phyloP scores from a whole-genome alignment of 2,888 invertebrate species.

The Lagria hirta region DNA sequence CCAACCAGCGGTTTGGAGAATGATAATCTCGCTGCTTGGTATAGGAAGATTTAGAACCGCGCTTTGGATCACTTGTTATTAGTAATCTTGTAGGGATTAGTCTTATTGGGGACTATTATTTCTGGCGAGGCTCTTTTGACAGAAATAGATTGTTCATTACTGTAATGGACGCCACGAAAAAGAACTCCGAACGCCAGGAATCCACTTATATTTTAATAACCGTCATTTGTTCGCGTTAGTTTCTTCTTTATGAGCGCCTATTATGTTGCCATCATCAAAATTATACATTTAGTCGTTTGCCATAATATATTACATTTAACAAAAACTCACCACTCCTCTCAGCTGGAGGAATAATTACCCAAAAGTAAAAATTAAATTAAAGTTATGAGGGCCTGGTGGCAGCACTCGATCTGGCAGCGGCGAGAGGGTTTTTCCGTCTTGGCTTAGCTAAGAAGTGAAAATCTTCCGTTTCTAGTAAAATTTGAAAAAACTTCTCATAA shows the following conservation, averaged over 20 bases:
- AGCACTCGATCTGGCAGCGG: no score
- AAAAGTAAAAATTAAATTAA: no score
- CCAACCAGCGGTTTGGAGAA: constrained; percentile 16
- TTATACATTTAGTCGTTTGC: no score
- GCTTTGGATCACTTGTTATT: constrained; percentile 39
- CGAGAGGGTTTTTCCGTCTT: no score
- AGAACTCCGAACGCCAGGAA: constrained; percentile 17
- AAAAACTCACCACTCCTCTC: no score
- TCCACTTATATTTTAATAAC: constrained; percentile 21
- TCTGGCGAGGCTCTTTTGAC: constrained; percentile 32
- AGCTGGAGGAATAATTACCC: no score
- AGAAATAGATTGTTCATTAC: constrained; percentile 39
- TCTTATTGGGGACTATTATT: constrained; percentile 39
- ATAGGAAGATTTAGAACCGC: constrained; percentile 35
- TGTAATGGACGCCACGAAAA: constrained; percentile 30
- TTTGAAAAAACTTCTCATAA: no score
- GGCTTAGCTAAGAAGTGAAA: no score
- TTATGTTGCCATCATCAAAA: constrained; percentile 10
- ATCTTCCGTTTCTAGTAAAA: no score
- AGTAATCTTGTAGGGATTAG: constrained; percentile 38
- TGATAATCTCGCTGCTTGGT: constrained; percentile 27
- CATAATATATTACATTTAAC: no score
- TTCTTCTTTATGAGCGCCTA: constrained; percentile 11
- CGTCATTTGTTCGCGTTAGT: constrained; percentile 19
- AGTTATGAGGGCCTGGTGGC: no score